Evolutionary conservation across 2,888 invertebrate species (phyloP).

Genomic region (Merodon equestris): DNA sequence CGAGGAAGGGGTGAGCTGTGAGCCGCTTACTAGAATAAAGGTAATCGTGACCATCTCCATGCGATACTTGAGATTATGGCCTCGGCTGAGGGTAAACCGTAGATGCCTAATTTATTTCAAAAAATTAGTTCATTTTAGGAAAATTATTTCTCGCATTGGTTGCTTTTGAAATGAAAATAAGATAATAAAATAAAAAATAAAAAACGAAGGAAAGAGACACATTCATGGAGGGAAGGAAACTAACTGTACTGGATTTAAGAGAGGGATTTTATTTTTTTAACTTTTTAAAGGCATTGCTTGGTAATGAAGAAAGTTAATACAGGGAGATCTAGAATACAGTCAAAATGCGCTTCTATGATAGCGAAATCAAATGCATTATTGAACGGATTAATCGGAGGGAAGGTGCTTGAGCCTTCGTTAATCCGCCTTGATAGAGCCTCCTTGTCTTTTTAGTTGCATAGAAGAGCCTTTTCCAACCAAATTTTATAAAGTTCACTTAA

Average conservation of each 20-base stretch:
- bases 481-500: no score
- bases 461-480: no score
- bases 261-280: constrained; percentile 33
- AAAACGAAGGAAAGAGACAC: constrained; percentile 9
- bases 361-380: no score
- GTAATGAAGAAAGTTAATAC: constrained; percentile 15
- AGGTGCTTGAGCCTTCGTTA: no score
- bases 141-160: constrained; percentile 46
- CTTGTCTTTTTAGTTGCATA: no score
- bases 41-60: constrained; percentile 39
- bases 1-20: constrained; percentile 50
- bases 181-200: not conserved
- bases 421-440: no score
- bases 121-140: constrained; percentile 77
- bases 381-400: no score
- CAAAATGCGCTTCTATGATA: no score
- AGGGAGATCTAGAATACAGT: no score
- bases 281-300: no score
- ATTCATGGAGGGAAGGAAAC: constrained; percentile 8
- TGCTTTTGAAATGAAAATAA: constrained; percentile 12
- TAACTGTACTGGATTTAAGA: constrained; percentile 8
- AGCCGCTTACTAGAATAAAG: constrained; percentile 25
- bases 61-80: constrained; percentile 48
- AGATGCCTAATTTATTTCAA: constrained; percentile 76
- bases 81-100: constrained; percentile 69